Evolutionary conservation across 2,888 invertebrate species (phyloP).

Genomic region (Thelaira solivaga): DNA sequence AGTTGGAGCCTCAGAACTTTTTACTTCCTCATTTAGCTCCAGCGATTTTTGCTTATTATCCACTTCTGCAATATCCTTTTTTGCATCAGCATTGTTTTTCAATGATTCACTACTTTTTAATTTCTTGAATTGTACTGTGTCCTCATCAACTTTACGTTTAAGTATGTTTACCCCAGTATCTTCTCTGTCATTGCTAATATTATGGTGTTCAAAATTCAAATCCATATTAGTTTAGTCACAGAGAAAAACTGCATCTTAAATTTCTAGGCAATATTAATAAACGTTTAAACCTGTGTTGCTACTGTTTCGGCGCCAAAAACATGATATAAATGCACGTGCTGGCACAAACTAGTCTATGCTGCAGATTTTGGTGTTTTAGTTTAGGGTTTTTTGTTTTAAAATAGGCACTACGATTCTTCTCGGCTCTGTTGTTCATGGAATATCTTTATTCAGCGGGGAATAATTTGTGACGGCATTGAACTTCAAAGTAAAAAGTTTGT

Average conservation of each 20-base stretch:
- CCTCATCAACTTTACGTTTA: conserved; percentile 29
- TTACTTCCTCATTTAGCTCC: not conserved
- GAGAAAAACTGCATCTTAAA: conserved; percentile 18
- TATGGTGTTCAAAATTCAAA: conserved; percentile 6
- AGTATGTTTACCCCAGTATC: not conserved
- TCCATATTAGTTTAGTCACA: conserved; percentile 15
- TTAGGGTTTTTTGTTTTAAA: too few species aligned
- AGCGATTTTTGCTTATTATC: not conserved
- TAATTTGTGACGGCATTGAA: too few species aligned
- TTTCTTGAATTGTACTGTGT: not conserved
- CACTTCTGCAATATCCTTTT: not conserved
- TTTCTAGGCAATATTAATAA: not conserved
- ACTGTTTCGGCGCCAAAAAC: too few species aligned
- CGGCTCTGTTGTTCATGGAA: too few species aligned
- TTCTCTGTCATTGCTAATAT: not conserved
- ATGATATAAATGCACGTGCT: too few species aligned
- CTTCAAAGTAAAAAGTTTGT: too few species aligned
- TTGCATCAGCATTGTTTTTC: not conserved
- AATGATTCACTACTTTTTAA: not conserved
- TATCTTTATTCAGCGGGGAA: too few species aligned
- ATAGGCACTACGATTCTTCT: too few species aligned
- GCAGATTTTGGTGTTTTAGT: too few species aligned
- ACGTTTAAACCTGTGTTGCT: conserved; percentile 29
- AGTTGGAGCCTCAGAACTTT: not conserved
- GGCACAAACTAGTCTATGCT: too few species aligned